A percentile compares a stretch with the other conserved stretches of the same genome.
Conservation (phyloP, 2,113 vertebrate genomes). For the Pitta sordida region DNA sequence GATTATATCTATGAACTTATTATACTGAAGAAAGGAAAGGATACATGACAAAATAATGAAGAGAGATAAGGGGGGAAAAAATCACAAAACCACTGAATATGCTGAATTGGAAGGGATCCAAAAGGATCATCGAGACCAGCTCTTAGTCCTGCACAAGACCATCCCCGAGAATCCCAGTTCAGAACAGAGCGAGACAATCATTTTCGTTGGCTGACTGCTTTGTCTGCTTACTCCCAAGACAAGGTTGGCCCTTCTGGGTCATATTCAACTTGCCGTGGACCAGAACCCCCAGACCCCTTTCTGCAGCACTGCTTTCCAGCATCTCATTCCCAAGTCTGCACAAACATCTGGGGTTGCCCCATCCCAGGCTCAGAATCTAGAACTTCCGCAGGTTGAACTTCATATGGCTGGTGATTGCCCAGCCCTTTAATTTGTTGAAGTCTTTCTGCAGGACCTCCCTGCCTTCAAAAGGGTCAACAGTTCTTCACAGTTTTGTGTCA, state of each 20-base stretch:
- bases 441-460: too few species aligned
- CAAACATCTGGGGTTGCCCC: background rate
- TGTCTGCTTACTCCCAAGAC: background rate
- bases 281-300: background rate
- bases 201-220: background rate
- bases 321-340: background rate
- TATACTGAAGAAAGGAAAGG: background rate
- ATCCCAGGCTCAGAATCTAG: background rate
- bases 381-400: background rate
- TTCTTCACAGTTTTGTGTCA: too few species aligned
- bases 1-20: background rate
- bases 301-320: background rate
- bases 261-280: background rate
- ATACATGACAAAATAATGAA: background rate
- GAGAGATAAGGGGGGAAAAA: background rate
- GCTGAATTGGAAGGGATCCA: background rate
- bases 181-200: background rate
- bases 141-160: background rate
- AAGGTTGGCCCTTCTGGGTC: background rate
- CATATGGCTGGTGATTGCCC: background rate
- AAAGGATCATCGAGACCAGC: background rate
- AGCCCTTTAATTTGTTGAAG: too few species aligned
- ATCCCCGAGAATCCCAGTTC: background rate
- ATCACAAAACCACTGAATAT: background rate
- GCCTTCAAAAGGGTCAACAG: too few species aligned